Percentiles rank a stretch among this genome's conserved stretches.
Evolutionary conservation across 2,113 vertebrate species (phyloP).

Genomic region (Zosterops lateralis): DNA sequence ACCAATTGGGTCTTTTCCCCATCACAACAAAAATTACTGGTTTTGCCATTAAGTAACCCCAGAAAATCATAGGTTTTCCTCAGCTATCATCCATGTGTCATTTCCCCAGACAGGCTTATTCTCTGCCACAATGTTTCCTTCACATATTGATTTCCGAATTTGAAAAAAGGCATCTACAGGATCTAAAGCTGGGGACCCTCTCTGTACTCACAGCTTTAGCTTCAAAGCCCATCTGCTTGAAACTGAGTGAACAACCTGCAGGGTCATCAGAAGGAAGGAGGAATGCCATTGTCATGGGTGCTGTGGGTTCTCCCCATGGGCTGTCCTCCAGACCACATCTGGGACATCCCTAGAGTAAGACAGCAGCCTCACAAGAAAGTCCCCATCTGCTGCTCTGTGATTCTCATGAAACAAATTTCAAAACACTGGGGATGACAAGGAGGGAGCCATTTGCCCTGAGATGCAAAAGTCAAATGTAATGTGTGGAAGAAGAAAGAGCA

Average conservation of each 20-base stretch:
- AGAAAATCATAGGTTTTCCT: neutral
- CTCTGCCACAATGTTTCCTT: neutral
- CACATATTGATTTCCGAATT: neutral
- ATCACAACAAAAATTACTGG: fast-evolving
- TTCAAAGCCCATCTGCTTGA: neutral
- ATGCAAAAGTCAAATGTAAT: neutral
- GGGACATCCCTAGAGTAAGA: neutral
- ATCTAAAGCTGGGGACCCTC: neutral
- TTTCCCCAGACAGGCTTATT: neutral
- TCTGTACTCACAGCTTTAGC: neutral
- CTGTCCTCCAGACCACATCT: neutral
- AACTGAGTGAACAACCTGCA: neutral
- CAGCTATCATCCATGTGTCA: neutral
- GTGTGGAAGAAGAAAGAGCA: neutral
- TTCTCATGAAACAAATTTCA: neutral
- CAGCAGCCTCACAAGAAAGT: neutral
- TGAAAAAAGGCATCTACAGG: neutral
- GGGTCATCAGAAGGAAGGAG: neutral
- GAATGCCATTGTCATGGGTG: neutral
- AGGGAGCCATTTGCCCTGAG: neutral
- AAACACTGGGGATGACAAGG: neutral
- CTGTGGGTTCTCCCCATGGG: fast-evolving
- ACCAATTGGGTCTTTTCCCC: neutral
- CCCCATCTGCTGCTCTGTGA: neutral
- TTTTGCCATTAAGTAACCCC: neutral